These are phyloP conservation scores for Agriopis leucophaearia DNA, from an alignment of 2,888 invertebrate species.

Conservation along the genomic window DNA sequence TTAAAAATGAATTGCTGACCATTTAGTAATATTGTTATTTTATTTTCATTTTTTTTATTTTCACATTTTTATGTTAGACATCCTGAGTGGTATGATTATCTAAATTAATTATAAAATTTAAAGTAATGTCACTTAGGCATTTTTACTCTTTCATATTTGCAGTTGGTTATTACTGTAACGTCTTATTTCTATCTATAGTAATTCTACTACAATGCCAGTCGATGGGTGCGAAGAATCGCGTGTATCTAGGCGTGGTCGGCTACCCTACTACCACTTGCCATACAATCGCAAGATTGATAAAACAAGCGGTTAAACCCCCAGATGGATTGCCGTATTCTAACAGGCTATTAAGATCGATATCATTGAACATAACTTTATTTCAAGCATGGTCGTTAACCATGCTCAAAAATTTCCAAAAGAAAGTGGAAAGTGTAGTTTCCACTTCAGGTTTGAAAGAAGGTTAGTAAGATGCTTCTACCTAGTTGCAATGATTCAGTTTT, in stretches of 20 bases:
- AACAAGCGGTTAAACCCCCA: conserved; percentile 57
- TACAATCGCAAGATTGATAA: conserved; percentile 70
- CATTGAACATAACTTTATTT: conserved; percentile 54
- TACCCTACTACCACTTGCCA: conserved; percentile 48
- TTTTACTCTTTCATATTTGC: neutral
- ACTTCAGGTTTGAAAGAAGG: neutral
- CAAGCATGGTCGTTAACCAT: conserved; percentile 23
- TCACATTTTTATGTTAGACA: too few relatives aligned
- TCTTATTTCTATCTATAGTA: neutral
- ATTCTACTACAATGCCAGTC: neutral
- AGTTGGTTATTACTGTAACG: neutral
- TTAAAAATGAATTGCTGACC: too few relatives aligned
- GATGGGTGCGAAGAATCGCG: conserved; percentile 52
- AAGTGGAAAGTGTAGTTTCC: neutral
- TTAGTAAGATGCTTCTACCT: neutral
- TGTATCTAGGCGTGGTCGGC: conserved; percentile 57
- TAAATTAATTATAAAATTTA: too few relatives aligned
- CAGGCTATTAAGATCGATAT: conserved; percentile 57
- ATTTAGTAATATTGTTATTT: too few relatives aligned
- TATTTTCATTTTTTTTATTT: too few relatives aligned
- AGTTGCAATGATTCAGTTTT: neutral
- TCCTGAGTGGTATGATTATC: too few relatives aligned
- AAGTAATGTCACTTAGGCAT: too few relatives aligned
- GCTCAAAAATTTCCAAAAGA: neutral
- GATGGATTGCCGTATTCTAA: conserved; percentile 60